These are phyloP conservation scores for Drosophila guanche DNA, from an alignment of 1,140 invertebrate genomes.

Conservation along the genomic window DNA sequence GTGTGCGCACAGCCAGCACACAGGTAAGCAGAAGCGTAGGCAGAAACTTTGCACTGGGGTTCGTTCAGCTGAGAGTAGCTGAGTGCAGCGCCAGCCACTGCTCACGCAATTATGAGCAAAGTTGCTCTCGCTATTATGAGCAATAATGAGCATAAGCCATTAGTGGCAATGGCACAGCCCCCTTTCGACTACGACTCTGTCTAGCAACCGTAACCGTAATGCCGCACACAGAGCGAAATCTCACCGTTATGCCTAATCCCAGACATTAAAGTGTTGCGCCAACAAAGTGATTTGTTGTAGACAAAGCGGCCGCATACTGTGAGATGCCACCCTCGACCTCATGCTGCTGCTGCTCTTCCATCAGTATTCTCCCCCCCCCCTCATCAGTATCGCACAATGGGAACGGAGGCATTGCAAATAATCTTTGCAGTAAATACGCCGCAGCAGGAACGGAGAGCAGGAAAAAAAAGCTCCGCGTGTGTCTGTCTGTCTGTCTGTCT, in stretches of 20 bases:
- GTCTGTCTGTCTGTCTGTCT: neutral
- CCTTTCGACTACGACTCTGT: neutral
- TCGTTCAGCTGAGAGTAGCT: neutral
- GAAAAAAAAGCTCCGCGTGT: conserved; percentile 41
- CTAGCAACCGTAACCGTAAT: neutral
- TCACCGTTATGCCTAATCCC: conserved; percentile 78
- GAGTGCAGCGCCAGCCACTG: too few species aligned
- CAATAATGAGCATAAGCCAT: too few species aligned
- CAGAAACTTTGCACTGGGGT: neutral
- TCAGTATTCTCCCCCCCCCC: conserved; percentile 31
- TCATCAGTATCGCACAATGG: conserved; percentile 53
- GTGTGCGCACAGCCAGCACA: too few species aligned
- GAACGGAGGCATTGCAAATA: conserved; percentile 75
- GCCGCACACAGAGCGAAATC: conserved; percentile 54
- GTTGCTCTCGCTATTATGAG: too few species aligned
- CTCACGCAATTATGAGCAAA: too few species aligned
- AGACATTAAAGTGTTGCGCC: conserved; percentile 79
- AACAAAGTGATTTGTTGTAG: conserved; percentile 80
- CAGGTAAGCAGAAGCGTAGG: conserved; percentile 12
- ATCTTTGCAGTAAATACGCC: conserved; percentile 81
- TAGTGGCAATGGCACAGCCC: too few species aligned
- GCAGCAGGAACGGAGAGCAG: conserved; percentile 40
- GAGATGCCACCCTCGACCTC: conserved; percentile 18
- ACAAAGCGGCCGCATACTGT: conserved; percentile 66
- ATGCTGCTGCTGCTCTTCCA: conserved; percentile 3